These are phyloP conservation scores for Holothuria glaberrima DNA, from an alignment of 35 echinoderm and acorn worm genomes.

Conservation along the genomic window DNA sequence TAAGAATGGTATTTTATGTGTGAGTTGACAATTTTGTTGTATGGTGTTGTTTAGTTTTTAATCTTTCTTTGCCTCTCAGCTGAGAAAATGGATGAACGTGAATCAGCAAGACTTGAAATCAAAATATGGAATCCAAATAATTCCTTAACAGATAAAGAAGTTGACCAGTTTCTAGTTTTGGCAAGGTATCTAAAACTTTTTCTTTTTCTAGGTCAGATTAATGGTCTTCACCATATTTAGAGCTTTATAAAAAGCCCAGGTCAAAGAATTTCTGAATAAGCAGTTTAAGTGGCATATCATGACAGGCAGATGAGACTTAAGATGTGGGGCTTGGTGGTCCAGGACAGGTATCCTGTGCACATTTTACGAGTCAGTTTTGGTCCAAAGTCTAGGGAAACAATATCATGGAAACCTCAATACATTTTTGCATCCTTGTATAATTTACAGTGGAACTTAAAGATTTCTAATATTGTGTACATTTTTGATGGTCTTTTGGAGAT, in stretches of 20 bases:
- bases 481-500: too few relatives aligned
- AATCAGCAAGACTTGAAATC: constrained; percentile 71
- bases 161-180: constrained; percentile 96
- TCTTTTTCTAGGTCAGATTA: neutral
- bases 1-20: neutral
- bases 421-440: too few relatives aligned
- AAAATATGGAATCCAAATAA: constrained; percentile 78
- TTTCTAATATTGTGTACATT: too few relatives aligned
- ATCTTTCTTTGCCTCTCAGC: neutral
- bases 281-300: neutral
- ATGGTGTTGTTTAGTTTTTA: too few relatives aligned
- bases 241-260: neutral
- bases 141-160: constrained; percentile 69
- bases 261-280: neutral
- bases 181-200: constrained; percentile 69
- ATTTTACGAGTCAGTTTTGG: too few relatives aligned
- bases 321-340: too few relatives aligned
- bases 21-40: too few relatives aligned
- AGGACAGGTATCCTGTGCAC: too few relatives aligned
- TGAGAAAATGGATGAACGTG: constrained; percentile 71
- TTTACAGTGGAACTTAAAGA: too few relatives aligned
- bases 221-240: neutral
- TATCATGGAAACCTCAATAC: too few relatives aligned
- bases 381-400: too few relatives aligned
- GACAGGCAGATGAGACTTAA: too few relatives aligned